A percentile compares a stretch with the other conserved stretches of the same genome.
These are phyloP conservation scores for Heliornis fulica DNA, from an alignment of 2,113 vertebrate genomes.

Conservation along the genomic window DNA sequence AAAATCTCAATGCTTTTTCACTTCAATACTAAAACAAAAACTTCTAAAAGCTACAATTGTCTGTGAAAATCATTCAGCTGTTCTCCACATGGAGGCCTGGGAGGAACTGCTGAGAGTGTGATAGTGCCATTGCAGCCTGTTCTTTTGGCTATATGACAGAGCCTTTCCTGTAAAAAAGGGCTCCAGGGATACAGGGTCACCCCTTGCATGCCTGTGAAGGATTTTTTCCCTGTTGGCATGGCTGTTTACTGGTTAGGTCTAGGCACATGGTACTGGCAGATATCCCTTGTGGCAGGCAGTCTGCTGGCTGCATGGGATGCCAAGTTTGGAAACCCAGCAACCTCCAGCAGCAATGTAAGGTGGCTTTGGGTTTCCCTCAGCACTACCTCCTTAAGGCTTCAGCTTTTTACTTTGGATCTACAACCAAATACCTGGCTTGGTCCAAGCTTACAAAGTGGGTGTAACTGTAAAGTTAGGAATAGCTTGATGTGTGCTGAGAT, in stretches of 20 bases:
- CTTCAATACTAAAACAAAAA: background rate
- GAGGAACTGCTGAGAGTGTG: background rate
- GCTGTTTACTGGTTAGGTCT: background rate
- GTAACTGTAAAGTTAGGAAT: background rate
- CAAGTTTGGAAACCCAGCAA: background rate
- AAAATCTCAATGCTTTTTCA: background rate
- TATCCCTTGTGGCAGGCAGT: background rate
- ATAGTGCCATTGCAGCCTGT: background rate
- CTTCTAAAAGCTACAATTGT: background rate
- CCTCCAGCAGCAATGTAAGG: background rate
- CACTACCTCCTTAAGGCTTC: background rate
- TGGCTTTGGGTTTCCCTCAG: background rate
- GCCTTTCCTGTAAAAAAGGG: background rate
- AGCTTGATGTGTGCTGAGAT: background rate
- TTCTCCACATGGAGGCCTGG: background rate
- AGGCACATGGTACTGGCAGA: background rate
- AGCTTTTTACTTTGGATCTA: background rate
- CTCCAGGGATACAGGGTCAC: background rate
- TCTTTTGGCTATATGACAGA: background rate
- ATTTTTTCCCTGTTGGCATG: background rate
- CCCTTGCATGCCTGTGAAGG: background rate
- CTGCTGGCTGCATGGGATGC: fast-evolving
- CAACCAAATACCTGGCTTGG: background rate
- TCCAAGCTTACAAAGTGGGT: background rate
- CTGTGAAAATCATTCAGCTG: background rate